A percentile compares a stretch with the other conserved stretches of the same genome.
These are phyloP conservation scores for Panthera uncia DNA, from an alignment of 2,113 vertebrate genomes.

Conservation along the genomic window DNA sequence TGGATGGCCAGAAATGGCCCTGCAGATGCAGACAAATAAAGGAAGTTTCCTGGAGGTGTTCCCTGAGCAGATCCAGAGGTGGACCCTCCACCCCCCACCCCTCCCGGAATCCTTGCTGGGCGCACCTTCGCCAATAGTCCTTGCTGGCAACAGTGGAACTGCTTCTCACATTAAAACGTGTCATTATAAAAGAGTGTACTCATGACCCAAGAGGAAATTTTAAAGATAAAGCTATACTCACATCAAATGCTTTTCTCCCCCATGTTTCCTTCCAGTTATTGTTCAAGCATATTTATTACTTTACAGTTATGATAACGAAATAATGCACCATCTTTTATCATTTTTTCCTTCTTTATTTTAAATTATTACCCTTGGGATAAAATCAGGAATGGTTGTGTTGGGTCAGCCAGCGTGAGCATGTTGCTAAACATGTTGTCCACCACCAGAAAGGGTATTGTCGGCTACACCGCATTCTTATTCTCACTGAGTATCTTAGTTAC, in stretches of 20 bases:
- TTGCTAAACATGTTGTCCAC: neutral
- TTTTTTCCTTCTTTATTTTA: neutral
- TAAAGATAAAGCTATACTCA: neutral
- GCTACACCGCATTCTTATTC: neutral
- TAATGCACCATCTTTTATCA: neutral
- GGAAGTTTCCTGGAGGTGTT: neutral
- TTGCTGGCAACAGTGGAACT: neutral
- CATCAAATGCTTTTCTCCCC: neutral
- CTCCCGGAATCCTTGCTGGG: no score
- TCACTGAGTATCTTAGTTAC: neutral
- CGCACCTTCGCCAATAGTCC: accelerated
- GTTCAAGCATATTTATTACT: neutral
- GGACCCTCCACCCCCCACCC: accelerated
- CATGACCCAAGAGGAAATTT: neutral
- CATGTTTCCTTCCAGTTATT: neutral
- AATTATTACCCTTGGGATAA: neutral
- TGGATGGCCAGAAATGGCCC: no score
- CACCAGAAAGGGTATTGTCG: neutral
- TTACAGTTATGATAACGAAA: neutral
- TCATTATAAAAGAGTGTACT: neutral
- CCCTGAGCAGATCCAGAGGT: accelerated
- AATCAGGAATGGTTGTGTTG: neutral
- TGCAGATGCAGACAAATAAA: accelerated
- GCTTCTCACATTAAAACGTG: neutral
- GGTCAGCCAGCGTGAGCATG: neutral